Evolutionary conservation across 2,797 vertebrate genomes (phyloP).

Genomic region (Meda fulgida): DNA sequence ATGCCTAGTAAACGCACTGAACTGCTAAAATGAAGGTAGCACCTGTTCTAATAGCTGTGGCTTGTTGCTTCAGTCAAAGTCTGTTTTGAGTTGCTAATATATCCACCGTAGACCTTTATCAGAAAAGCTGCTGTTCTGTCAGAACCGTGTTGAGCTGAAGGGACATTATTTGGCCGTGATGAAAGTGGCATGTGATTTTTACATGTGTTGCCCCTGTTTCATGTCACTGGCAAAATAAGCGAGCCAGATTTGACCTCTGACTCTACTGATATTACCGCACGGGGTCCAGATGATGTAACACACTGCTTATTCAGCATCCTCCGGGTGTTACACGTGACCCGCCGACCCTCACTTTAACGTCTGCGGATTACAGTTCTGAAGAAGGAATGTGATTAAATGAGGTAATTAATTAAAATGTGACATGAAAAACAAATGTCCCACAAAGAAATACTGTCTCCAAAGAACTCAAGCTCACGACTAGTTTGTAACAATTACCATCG

Average conservation of each 20-base stretch:
- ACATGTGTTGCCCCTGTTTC: slow-evolving; percentile 27
- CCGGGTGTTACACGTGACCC: slow-evolving; percentile 44
- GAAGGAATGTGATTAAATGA: slow-evolving; percentile 54
- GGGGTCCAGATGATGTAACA: slow-evolving; percentile 32
- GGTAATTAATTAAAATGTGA: slow-evolving; percentile 60
- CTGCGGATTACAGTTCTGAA: slow-evolving; percentile 46
- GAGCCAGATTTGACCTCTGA: slow-evolving; percentile 29
- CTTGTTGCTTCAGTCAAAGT: not conserved
- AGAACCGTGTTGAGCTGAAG: not conserved
- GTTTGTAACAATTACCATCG: slow-evolving; percentile 69
- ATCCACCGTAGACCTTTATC: not conserved
- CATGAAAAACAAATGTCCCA: slow-evolving; percentile 66
- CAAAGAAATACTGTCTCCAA: slow-evolving; percentile 62
- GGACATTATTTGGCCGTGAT: slow-evolving; percentile 7
- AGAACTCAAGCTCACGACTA: slow-evolving; percentile 66
- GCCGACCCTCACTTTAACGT: slow-evolving; percentile 4
- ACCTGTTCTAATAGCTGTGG: not conserved
- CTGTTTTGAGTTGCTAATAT: slow-evolving; percentile 7
- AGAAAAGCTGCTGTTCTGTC: not conserved
- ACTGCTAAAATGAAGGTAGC: not conserved
- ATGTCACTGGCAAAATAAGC: slow-evolving; percentile 25
- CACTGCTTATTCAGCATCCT: slow-evolving; percentile 35
- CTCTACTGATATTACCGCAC: slow-evolving; percentile 26
- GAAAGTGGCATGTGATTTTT: slow-evolving; percentile 31
- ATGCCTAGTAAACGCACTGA: not conserved